A percentile compares a stretch with the other conserved stretches of the same genome.
phyloP scores from a whole-genome alignment of 1,140 invertebrate genomes.

The Trissolcus basalis region DNA sequence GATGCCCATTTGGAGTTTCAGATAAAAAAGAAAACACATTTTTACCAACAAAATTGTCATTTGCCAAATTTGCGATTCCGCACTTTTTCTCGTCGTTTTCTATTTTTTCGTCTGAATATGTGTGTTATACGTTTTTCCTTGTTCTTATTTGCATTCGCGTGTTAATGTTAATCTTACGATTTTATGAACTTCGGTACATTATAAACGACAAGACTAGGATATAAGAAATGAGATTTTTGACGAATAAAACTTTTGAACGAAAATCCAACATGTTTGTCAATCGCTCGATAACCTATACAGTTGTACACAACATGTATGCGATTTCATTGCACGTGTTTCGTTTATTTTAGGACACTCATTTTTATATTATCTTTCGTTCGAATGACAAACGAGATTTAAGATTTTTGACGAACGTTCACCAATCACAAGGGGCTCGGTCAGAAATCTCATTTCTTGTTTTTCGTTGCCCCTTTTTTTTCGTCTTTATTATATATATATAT shows the following conservation, averaged over 20 bases:
- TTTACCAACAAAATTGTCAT: not conserved
- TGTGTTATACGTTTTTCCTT: slow-evolving; percentile 54
- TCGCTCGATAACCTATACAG: slow-evolving; percentile 37
- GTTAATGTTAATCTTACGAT: slow-evolving; percentile 59
- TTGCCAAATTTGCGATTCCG: slow-evolving; percentile 24
- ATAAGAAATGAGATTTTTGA: slow-evolving; percentile 61
- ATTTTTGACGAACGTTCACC: slow-evolving; percentile 48
- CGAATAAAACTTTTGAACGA: slow-evolving; percentile 57
- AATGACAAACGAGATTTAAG: slow-evolving; percentile 48
- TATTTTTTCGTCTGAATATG: slow-evolving; percentile 40
- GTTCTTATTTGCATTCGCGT: slow-evolving; percentile 53
- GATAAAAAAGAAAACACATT: not conserved
- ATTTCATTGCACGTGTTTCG: slow-evolving; percentile 21
- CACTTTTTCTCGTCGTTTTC: slow-evolving; percentile 31
- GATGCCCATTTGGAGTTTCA: slow-evolving; percentile 22
- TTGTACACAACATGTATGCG: slow-evolving; percentile 9
- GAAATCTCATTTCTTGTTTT: slow-evolving; percentile 56
- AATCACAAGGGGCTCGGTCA: slow-evolving; percentile 20
- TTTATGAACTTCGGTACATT: slow-evolving; percentile 54
- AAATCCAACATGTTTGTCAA: slow-evolving; percentile 47
- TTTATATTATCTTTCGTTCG: slow-evolving; percentile 12
- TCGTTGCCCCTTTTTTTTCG: slow-evolving; percentile 14
- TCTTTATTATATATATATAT: no score
- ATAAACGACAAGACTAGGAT: slow-evolving; percentile 53
- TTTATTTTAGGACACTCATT: slow-evolving; percentile 4